Evolutionary conservation across 2,888 invertebrate genomes (phyloP).

Genomic region (Agrilus mali): DNA sequence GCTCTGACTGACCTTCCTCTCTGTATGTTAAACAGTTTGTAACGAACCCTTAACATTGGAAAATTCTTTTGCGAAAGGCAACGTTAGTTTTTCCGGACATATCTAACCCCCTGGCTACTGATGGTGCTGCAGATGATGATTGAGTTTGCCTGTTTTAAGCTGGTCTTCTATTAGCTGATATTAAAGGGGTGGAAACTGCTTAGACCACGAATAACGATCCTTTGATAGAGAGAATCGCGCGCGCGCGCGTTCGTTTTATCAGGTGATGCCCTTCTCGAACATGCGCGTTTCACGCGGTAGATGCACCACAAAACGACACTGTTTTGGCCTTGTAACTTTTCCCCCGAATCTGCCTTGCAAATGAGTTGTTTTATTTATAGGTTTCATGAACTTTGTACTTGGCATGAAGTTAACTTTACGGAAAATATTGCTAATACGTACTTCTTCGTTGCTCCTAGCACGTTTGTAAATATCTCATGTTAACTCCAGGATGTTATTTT

Average conservation of each 20-base stretch:
- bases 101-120: neutral
- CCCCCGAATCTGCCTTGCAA: slow-evolving; percentile 35
- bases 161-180: slow-evolving; percentile 30
- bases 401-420: too few species aligned
- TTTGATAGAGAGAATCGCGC: slow-evolving; percentile 22
- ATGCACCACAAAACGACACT: slow-evolving; percentile 10
- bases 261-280: slow-evolving; percentile 18
- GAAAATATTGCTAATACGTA: too few species aligned
- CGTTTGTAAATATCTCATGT: too few species aligned
- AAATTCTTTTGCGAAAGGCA: too few species aligned
- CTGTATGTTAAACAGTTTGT: slow-evolving; percentile 33
- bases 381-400: slow-evolving; percentile 33
- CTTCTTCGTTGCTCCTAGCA: too few species aligned
- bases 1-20: slow-evolving; percentile 37
- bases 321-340: slow-evolving; percentile 28
- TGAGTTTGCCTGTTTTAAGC: slow-evolving; percentile 11
- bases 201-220: slow-evolving; percentile 36
- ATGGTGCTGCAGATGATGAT: slow-evolving; percentile 3
- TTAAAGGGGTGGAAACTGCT: slow-evolving; percentile 31
- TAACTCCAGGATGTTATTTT: too few species aligned
- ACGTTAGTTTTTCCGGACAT: slow-evolving; percentile 4
- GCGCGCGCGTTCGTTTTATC: slow-evolving; percentile 19
- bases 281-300: slow-evolving; percentile 16
- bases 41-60: too few species aligned
- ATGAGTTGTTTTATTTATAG: slow-evolving; percentile 35